Evolutionary conservation across 2,113 vertebrate species (phyloP).

Genomic region (Channa argus): DNA sequence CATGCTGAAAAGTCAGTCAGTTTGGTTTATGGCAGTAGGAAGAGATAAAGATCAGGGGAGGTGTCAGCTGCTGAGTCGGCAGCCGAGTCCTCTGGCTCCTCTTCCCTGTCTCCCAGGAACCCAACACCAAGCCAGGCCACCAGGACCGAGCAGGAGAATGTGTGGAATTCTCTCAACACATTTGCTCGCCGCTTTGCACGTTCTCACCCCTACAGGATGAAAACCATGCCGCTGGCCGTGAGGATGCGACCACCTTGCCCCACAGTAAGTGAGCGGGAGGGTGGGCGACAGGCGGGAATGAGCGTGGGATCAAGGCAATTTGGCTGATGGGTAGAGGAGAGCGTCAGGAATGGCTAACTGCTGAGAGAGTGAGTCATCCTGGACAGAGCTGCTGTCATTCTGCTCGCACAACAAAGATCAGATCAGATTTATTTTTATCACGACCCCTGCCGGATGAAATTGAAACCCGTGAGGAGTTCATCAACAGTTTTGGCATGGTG

Average conservation of each 20-base stretch:
- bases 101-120: slow-evolving; percentile 80
- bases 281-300: slow-evolving; percentile 55
- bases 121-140: slow-evolving; percentile 76
- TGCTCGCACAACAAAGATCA: slow-evolving; percentile 77
- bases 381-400: slow-evolving; percentile 66
- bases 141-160: slow-evolving; percentile 76
- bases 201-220: slow-evolving; percentile 79
- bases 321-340: slow-evolving; percentile 65
- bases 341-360: slow-evolving; percentile 64
- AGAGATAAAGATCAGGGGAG: slow-evolving; percentile 79
- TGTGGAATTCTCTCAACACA: slow-evolving; percentile 80
- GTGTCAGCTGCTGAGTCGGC: slow-evolving; percentile 82
- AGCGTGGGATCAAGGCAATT: slow-evolving; percentile 72
- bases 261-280: slow-evolving; percentile 22
- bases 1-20: slow-evolving; percentile 65
- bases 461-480: slow-evolving; percentile 65
- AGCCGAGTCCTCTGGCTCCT: slow-evolving; percentile 73
- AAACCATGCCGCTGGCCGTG: slow-evolving; percentile 57
- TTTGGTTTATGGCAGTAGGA: slow-evolving; percentile 77
- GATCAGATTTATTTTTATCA: slow-evolving; percentile 74
- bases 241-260: slow-evolving; percentile 69
- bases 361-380: slow-evolving; percentile 77
- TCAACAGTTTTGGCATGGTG: slow-evolving; percentile 56
- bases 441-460: slow-evolving; percentile 68
- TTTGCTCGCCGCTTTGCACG: slow-evolving; percentile 77